Conservation (phyloP, 2,797 vertebrate genomes). For the Selene dorsalis region DNA sequence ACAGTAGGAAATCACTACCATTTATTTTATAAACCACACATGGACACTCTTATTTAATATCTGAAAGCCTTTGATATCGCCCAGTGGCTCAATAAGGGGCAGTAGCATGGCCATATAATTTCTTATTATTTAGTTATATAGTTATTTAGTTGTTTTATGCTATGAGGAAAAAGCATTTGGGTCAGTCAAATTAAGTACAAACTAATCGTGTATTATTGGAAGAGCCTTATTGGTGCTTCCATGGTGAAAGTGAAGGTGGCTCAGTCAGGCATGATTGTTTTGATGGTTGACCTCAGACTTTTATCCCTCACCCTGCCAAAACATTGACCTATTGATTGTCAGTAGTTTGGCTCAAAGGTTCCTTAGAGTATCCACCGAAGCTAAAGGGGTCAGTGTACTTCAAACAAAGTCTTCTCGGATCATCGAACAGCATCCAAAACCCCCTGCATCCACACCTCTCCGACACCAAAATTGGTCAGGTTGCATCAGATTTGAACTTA, state of each 20-base stretch:
- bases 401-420: constrained; percentile 41
- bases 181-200: constrained; percentile 8
- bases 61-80: not conserved
- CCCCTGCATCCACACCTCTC: constrained; percentile 6
- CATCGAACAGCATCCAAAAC: constrained; percentile 38
- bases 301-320: constrained; percentile 52
- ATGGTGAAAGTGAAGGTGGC: constrained; percentile 46
- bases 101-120: not conserved
- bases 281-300: constrained; percentile 75
- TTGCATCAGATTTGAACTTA: not conserved
- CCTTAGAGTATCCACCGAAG: constrained; percentile 36
- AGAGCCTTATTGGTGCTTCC: constrained; percentile 26
- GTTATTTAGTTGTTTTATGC: not conserved
- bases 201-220: constrained; percentile 19
- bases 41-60: constrained; percentile 3
- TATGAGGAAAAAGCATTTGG: not conserved
- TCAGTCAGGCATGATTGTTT: constrained; percentile 72
- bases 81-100: not conserved
- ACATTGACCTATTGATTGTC: constrained; percentile 52
- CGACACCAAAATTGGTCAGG: not conserved
- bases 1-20: constrained; percentile 24
- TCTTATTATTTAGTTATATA: not conserved
- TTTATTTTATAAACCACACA: constrained; percentile 29
- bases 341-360: constrained; percentile 34
- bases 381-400: constrained; percentile 30